Conservation (phyloP, 2,113 vertebrate species). For the Heterochromis multidens region DNA sequence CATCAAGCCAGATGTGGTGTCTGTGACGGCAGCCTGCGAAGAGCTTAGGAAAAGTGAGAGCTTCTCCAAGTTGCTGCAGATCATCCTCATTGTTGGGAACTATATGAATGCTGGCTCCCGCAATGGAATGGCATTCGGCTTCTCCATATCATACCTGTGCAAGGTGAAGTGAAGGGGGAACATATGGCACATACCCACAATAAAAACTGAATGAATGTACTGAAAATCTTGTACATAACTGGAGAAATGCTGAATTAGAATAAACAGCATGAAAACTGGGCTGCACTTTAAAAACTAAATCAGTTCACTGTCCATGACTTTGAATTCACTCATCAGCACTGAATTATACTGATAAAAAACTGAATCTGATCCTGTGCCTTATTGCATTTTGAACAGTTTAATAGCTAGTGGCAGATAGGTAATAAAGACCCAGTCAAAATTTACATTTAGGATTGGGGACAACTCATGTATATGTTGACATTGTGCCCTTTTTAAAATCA, state of each 20-base stretch:
- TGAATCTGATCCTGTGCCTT: neutral
- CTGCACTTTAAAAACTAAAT: too few species aligned
- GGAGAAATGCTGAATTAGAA: neutral
- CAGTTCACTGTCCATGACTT: neutral
- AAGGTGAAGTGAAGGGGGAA: slow-evolving; percentile 68
- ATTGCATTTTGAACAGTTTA: neutral
- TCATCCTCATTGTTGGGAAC: slow-evolving; percentile 86
- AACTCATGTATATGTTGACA: neutral
- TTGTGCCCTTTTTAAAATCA: neutral
- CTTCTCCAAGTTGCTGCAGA: slow-evolving; percentile 81
- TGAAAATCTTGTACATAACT: neutral
- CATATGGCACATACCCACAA: neutral
- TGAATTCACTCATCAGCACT: neutral
- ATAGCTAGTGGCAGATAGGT: neutral
- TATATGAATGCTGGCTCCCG: slow-evolving; percentile 90
- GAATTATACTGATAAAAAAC: neutral
- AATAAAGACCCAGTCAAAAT: neutral
- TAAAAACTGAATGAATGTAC: neutral
- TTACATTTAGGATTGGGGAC: neutral
- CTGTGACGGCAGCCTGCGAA: slow-evolving; percentile 89
- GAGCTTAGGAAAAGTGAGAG: slow-evolving; percentile 81
- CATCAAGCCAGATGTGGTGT: slow-evolving; percentile 89
- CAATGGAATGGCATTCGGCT: slow-evolving; percentile 87
- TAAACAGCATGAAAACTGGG: neutral
- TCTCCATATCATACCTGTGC: slow-evolving; percentile 84